Evolutionary conservation across 2,113 vertebrate genomes (phyloP), one percentile per base, ranked within the genome.

Genomic region (Cyanocitta stelleri): DNA sequence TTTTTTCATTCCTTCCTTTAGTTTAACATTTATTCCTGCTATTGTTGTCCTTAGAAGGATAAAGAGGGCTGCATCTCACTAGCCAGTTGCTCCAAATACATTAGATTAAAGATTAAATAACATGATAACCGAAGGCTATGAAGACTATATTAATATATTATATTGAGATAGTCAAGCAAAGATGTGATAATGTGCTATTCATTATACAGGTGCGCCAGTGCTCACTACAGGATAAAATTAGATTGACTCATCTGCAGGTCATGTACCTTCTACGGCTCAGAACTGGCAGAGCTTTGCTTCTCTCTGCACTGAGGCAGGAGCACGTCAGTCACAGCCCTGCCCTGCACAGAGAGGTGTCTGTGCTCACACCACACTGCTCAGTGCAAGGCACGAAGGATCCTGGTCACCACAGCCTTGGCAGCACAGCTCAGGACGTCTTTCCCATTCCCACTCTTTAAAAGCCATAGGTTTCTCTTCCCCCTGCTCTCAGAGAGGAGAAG

Each of bases 11-110:
- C 64, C 48, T 94, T 86, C 86, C 86, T 89, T 89, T 77, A 71
- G 90, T 81, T 95, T 92, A 97, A 81, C 76, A 74, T 94, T 95
- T 93, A 83, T 90, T 84, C 85, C 56, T 59, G 56, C 72, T 95
- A 67, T 95, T 96, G 95, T 90, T 92, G 68, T 81, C 80, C 80
- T 74, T 43, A 81, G 76, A 52, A 86, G 86, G 80, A 92, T 86
- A 89, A 92, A 71, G 78, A 87, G 73, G 89, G 48, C 83, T 29
- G 6, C 52, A 63, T 71, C 86, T 89, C 67, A 21, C 95, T 92
- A 92, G 79, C 86, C 75, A 82, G 81, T 85, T 85, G 74, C 90
- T 95, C 85, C 85, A 82, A 72, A 87, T 89, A 39, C 63, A 51
- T 77, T 83, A 86, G 68, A 83, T 77, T 76, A 77, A 89, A 94